A percentile compares a stretch with the other conserved stretches of the same genome.
These are phyloP conservation scores for Lepidocolaptes lacrymiger DNA, from an alignment of 2,797 vertebrate species.

Conservation along the genomic window DNA sequence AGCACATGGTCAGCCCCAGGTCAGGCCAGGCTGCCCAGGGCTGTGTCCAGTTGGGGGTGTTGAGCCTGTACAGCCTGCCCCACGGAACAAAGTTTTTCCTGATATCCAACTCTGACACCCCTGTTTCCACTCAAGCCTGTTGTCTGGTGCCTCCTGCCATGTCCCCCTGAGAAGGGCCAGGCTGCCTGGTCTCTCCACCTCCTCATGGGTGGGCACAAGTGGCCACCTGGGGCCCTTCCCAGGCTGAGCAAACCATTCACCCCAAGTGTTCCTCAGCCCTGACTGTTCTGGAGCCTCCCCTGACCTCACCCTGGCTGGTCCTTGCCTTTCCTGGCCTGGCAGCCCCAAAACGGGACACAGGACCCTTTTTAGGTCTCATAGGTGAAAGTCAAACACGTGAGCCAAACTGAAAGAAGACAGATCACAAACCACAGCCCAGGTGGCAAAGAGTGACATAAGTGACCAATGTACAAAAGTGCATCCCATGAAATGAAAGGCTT, in stretches of 20 bases:
- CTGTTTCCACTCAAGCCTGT: neutral
- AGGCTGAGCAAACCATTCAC: neutral
- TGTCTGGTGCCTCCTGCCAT: neutral
- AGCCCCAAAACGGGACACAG: neutral
- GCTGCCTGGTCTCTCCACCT: neutral
- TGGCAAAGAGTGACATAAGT: neutral
- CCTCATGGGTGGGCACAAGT: neutral
- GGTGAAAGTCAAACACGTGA: neutral
- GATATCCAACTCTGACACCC: neutral
- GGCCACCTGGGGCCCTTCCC: neutral
- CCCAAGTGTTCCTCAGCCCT: neutral
- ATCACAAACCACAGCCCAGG: neutral
- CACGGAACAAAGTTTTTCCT: neutral
- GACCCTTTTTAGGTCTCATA: neutral
- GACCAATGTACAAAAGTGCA: neutral
- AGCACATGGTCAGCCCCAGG: neutral
- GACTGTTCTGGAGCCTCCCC: too few relatives aligned
- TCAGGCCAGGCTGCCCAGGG: neutral
- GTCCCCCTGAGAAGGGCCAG: neutral
- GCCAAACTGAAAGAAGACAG: neutral
- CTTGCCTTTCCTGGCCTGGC: neutral
- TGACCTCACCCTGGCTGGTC: neutral
- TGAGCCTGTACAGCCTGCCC: neutral
- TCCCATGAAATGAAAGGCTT: neutral
- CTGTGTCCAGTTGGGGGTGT: neutral